Evolutionary conservation across 2,113 vertebrate genomes (phyloP), one percentile per base, ranked within the genome.

Genomic region (Hippocampus zosterae): DNA sequence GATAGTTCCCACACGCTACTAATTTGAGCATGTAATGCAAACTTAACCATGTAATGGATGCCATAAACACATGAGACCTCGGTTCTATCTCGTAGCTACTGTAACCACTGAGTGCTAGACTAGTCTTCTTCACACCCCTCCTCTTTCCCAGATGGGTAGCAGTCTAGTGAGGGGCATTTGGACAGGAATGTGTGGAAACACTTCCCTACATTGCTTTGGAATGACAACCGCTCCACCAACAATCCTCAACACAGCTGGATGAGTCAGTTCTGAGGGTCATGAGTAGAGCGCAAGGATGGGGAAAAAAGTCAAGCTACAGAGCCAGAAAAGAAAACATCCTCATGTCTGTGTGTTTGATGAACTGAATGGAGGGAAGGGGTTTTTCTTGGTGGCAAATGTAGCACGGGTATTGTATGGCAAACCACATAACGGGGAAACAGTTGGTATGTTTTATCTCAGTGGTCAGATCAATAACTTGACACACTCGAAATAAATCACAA

Each of bases 271-370:
- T 53, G 69, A 9, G 2, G 78, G 71, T 81, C 76, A 81, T 46
- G 59, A 69, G 68, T 37, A 46, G 62, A 74, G 68, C 57, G 55
- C 48, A 52, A 2, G 25, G 70, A 33, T 29, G 71, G 76, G 76
- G 79, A 74, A 70, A 85, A 78, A 87, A 87, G 87, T 80, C 85
- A 75, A 85, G 60, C 41, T 23, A 78, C 69, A 84, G 2, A 44
- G 75, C 70, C 53, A 79, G 77, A 18, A 52, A 59, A 62, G 41
- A 64, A 44, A 18, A 67, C 55, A 73, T 69, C 74, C 29, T 77
- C 57, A 21, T 33, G 37, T 56, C 12, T 74, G 15, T 72, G 18
- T 67, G 62, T 67, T 70, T 73, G 61, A 77, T 67, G 56, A 77
- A 59, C 55, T 53, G 64, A 41, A 76, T 12, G 41, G 55, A 66